phyloP scores from a whole-genome alignment of 2,888 invertebrate species.

The Neuroscelio doddi region DNA sequence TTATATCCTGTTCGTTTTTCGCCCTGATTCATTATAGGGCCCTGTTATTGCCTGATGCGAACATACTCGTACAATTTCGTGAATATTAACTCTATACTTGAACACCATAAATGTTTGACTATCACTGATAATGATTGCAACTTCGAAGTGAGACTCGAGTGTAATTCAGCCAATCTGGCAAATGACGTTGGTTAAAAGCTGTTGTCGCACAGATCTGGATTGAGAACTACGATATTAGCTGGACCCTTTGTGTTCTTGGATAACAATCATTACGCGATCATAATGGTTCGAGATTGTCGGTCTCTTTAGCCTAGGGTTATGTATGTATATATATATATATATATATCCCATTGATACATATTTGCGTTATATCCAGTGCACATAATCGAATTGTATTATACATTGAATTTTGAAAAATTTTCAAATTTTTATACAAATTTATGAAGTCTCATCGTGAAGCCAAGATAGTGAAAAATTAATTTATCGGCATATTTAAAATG shows the following conservation, averaged over 20 bases:
- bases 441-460: too few relatives aligned
- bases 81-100: slow-evolving; percentile 28
- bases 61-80: slow-evolving; percentile 1
- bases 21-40: slow-evolving; percentile 26
- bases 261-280: slow-evolving; percentile 66
- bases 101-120: slow-evolving; percentile 46
- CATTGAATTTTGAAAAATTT: too few relatives aligned
- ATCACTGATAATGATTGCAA: slow-evolving; percentile 45
- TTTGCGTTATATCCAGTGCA: slow-evolving; percentile 14
- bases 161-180: slow-evolving; percentile 37
- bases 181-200: slow-evolving; percentile 45
- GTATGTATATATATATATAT: slow-evolving; percentile 25
- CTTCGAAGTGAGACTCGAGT: slow-evolving; percentile 37
- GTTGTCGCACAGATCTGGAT: slow-evolving; percentile 42
- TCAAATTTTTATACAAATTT: too few relatives aligned
- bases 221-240: slow-evolving; percentile 56
- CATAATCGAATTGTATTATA: slow-evolving; percentile 11
- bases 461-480: too few relatives aligned
- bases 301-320: slow-evolving; percentile 50
- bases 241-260: slow-evolving; percentile 58
- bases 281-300: slow-evolving; percentile 65
- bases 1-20: slow-evolving; percentile 48
- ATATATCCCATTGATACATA: slow-evolving; percentile 14
- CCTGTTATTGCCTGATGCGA: slow-evolving; percentile 33
- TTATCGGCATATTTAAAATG: too few relatives aligned